These are phyloP conservation scores for Siderastrea siderea DNA, from an alignment of 92 coral and sea anemone genomes.

Conservation along the genomic window DNA sequence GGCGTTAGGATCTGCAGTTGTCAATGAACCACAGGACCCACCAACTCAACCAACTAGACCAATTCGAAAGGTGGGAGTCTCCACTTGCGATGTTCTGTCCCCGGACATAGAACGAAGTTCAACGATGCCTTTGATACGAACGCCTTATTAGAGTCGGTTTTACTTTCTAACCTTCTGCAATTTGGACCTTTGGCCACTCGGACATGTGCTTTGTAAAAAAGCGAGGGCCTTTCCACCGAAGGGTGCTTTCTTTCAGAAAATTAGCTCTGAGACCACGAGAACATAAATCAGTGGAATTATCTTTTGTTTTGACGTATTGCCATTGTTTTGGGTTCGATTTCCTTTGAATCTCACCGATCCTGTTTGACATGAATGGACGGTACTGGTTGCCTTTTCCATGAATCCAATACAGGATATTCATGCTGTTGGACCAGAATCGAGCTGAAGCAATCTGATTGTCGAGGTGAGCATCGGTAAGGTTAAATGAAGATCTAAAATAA, in stretches of 20 bases:
- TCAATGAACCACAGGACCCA: conserved; percentile 23
- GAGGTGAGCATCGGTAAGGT: background rate
- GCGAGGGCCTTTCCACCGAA: conserved; percentile 31
- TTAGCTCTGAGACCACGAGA: conserved; percentile 30
- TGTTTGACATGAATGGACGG: conserved; percentile 64
- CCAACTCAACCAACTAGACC: conserved; percentile 42
- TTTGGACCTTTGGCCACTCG: conserved; percentile 22
- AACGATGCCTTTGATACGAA: conserved; percentile 3
- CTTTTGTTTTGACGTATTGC: conserved; percentile 44
- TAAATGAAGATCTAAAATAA: conserved; percentile 32
- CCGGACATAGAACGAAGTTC: background rate
- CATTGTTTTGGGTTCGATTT: conserved; percentile 57
- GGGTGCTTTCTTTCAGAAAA: background rate
- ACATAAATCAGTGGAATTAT: conserved; percentile 58
- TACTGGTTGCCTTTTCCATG: conserved; percentile 14
- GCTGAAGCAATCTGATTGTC: background rate
- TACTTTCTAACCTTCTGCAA: conserved; percentile 4
- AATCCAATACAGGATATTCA: conserved; percentile 41
- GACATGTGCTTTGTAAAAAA: background rate
- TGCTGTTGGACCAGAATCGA: conserved; percentile 45
- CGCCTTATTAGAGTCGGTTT: conserved; percentile 21
- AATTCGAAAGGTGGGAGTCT: conserved; percentile 31
- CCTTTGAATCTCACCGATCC: conserved; percentile 54
- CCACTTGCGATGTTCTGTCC: background rate
- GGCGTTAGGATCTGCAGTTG: conserved; percentile 20